Percentiles rank a stretch among this genome's conserved stretches.
Conservation (phyloP, 2,113 vertebrate species). For the Uropsilus gracilis region DNA sequence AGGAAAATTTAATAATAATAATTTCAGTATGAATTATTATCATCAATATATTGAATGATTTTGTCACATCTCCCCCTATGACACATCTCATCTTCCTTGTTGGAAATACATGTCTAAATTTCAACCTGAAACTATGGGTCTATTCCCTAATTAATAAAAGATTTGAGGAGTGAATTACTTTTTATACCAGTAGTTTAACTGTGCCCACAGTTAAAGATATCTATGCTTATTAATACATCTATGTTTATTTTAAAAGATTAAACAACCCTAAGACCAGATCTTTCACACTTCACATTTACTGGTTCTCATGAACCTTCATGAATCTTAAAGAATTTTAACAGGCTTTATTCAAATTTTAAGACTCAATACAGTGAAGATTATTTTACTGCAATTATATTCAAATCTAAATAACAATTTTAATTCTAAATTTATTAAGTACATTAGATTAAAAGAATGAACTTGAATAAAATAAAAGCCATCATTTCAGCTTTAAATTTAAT, state of each 20-base stretch:
- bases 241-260: conserved; percentile 39
- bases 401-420: neutral
- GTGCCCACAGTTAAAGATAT: neutral
- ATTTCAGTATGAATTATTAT: too few relatives aligned
- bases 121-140: neutral
- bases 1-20: neutral
- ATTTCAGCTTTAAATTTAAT: neutral
- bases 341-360: conserved; percentile 17
- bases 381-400: conserved; percentile 22
- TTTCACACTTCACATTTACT: conserved; percentile 31
- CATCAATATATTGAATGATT: too few relatives aligned
- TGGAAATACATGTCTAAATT: neutral
- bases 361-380: conserved; percentile 2
- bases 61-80: neutral
- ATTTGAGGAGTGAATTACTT: neutral
- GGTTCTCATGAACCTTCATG: neutral
- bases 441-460: neutral
- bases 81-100: too few relatives aligned
- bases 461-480: neutral
- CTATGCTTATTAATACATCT: neutral
- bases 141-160: neutral
- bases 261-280: neutral
- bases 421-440: neutral
- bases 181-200: conserved; percentile 11
- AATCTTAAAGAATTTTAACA: conserved; percentile 12